phyloP scores from a whole-genome alignment of 2,113 vertebrate species.

The Plotosus lineatus region DNA sequence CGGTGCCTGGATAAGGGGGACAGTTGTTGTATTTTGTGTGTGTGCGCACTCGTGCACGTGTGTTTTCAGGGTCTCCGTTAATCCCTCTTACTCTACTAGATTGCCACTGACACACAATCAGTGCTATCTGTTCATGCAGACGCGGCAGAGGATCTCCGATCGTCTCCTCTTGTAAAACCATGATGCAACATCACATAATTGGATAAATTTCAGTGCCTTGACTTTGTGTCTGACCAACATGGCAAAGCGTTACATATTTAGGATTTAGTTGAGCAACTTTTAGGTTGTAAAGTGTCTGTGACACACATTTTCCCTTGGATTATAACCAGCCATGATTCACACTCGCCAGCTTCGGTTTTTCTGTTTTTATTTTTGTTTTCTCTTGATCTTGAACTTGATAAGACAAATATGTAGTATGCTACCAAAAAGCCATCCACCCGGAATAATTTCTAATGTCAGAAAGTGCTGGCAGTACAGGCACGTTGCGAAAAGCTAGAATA shows the following conservation, averaged over 20 bases:
- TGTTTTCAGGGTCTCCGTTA: slow-evolving; percentile 28
- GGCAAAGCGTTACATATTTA: not conserved
- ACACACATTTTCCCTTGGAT: no score
- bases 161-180: not conserved
- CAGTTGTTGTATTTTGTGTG: slow-evolving; percentile 26
- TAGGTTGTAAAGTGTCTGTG: no score
- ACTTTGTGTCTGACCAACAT: not conserved
- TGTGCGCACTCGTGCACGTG: slow-evolving; percentile 12
- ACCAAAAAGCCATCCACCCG: not conserved
- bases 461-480: not conserved
- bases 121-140: not conserved
- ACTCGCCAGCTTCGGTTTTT: not conserved
- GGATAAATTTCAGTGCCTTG: not conserved
- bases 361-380: not conserved
- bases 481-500: no score
- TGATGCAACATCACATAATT: not conserved
- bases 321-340: not conserved
- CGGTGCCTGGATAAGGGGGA: slow-evolving; percentile 25
- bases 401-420: not conserved
- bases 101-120: slow-evolving; percentile 1
- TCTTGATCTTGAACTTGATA: not conserved
- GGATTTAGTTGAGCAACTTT: no score
- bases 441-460: not conserved
- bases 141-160: slow-evolving; percentile 1
- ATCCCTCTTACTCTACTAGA: slow-evolving; percentile 30